Evolutionary conservation across 2,888 invertebrate species (phyloP), one percentile per base, ranked within the genome.

Genomic region (Tachina lurida): DNA sequence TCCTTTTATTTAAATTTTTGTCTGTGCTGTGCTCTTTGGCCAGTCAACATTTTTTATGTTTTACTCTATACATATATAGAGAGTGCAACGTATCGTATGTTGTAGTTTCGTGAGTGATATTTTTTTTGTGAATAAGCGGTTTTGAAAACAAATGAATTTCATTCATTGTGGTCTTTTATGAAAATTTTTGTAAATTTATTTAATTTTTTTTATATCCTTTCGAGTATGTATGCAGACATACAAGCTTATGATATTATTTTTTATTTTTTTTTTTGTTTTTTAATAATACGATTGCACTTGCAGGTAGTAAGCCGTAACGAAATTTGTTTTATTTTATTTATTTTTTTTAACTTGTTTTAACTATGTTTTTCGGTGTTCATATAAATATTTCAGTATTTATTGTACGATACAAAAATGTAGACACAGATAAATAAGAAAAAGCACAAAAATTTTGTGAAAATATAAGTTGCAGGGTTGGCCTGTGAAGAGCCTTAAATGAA

Each of bases 71-170:
- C 4, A 4, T 56, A 19, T 19, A 4, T 31, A 4, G 49, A 60
- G 47, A 56, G 17, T 41, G 62, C 22, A n/a, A 1, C 22, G 49
- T 70, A 58, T 39, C 17, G n/a, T 60, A n/a, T 71, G 22, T 43
- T 83, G 19, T 68, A 17, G 19, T 45, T 19, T 19, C 1, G 17
- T 31, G 31, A 31, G 31, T 7, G 31, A 31, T 45, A 43, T 45
- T 49, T 31, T 56, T 49, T 47, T 62, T 49, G 54, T 56, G n/a
- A n/a, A 47, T 75, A 63, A 78, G 74, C 81, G 81, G 63, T 85
- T 85, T 81, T 78, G 52, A 79, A 85, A 85, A 82, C 85, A 85
- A 85, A 85, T 85, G 85, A 85, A 85, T 85, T 85, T 78, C 63
- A 85, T 78, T 85, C 75, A 81, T 85, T 73, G 81, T 81, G 81